Evolutionary conservation across 1,140 invertebrate species (phyloP).

Genomic region (Microvelia longipes): DNA sequence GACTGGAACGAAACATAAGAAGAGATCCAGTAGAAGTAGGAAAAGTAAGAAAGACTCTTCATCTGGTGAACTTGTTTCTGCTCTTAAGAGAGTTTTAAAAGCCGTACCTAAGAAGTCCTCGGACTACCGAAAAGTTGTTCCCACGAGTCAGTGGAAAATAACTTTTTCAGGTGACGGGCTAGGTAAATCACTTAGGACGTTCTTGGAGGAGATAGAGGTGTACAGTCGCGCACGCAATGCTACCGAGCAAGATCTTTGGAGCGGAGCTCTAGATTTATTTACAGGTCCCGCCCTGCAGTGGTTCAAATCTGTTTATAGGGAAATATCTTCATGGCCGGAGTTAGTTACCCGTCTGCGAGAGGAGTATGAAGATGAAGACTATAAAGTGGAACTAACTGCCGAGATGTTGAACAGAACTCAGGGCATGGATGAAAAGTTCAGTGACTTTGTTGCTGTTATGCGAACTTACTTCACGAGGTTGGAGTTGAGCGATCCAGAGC

Average conservation of each 20-base stretch:
- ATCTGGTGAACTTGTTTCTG: background rate
- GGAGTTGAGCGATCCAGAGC: too few species aligned
- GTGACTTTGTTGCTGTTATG: too few species aligned
- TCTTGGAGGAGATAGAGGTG: background rate
- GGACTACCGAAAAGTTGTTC: background rate
- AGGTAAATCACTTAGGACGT: background rate
- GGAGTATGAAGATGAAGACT: too few species aligned
- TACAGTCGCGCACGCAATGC: background rate
- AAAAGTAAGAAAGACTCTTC: background rate
- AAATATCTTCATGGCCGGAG: too few species aligned
- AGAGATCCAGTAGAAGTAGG: background rate
- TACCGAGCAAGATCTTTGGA: background rate
- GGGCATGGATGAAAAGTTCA: too few species aligned
- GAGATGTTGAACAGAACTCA: too few species aligned
- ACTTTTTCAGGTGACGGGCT: background rate
- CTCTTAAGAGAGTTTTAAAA: background rate
- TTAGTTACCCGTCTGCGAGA: too few species aligned
- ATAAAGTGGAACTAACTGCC: too few species aligned
- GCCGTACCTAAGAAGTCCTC: background rate
- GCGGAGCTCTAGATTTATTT: background rate
- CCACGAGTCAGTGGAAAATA: background rate
- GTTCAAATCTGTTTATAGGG: too few species aligned
- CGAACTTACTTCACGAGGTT: too few species aligned
- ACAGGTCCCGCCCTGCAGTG: too few species aligned
- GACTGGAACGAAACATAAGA: background rate